These are phyloP conservation scores for Drosophila anomalipes DNA, from an alignment of 2,888 invertebrate genomes.

Conservation along the genomic window DNA sequence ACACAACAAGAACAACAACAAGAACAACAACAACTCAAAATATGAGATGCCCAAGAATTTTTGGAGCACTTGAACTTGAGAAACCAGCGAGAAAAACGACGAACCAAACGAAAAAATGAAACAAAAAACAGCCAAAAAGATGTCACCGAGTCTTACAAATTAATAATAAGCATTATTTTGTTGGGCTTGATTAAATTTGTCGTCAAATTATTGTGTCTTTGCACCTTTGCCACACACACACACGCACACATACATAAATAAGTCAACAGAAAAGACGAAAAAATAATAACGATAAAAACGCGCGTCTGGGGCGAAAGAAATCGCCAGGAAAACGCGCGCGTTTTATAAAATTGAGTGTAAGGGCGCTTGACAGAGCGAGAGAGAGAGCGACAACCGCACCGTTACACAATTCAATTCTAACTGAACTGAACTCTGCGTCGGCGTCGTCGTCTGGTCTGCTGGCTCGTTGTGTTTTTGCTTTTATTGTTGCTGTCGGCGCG, in stretches of 20 bases:
- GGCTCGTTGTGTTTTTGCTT: conserved; percentile 43
- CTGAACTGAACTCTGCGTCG: conserved; percentile 76
- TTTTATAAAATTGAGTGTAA: conserved; percentile 27
- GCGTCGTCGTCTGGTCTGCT: conserved; percentile 62
- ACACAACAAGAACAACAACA: background rate
- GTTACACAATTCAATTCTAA: conserved; percentile 83
- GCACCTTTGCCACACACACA: conserved; percentile 33
- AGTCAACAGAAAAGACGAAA: conserved; percentile 44
- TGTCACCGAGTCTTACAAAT: conserved; percentile 9
- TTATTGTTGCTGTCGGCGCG: conserved; percentile 37
- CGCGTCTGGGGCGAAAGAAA: conserved; percentile 35
- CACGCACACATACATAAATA: conserved; percentile 10
- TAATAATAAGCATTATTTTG: conserved; percentile 11
- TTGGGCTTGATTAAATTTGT: conserved; percentile 28
- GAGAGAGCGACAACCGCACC: conserved; percentile 69
- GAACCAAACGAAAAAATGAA: background rate
- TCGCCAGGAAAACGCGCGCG: conserved; percentile 55
- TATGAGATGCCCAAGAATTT: conserved; percentile 41
- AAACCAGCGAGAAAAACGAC: conserved; percentile 4
- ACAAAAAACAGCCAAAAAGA: conserved; percentile 8
- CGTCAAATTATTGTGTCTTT: conserved; percentile 36
- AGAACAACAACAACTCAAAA: conserved; percentile 15
- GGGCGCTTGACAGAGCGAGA: conserved; percentile 21
- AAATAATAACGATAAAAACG: conserved; percentile 38
- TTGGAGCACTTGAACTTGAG: conserved; percentile 53